Evolutionary conservation across 1,140 invertebrate species (phyloP).

Genomic region (Drosophila grimshawi): DNA sequence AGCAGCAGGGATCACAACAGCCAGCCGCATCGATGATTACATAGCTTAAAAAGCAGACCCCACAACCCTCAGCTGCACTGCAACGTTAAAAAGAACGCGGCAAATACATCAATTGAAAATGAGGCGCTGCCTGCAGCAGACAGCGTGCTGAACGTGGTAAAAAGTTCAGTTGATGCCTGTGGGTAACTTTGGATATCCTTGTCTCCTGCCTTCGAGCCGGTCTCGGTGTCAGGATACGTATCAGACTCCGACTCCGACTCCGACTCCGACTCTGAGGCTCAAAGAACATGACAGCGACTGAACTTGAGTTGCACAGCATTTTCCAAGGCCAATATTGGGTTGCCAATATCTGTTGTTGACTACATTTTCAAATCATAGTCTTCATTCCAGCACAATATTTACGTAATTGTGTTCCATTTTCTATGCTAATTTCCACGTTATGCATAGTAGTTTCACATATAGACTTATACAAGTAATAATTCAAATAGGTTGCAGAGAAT

Average conservation of each 20-base stretch:
- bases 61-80: conserved; percentile 2
- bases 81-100: conserved; percentile 54
- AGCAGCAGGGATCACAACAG: conserved; percentile 42
- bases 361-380: conserved; percentile 13
- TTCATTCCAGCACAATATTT: too few relatives aligned
- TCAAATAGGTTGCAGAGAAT: too few relatives aligned
- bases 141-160: not conserved
- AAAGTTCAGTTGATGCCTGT: not conserved
- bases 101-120: conserved; percentile 75
- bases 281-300: conserved; percentile 35
- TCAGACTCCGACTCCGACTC: conserved; percentile 8
- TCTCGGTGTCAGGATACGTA: conserved; percentile 10
- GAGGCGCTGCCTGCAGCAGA: conserved; percentile 46
- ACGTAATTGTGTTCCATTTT: too few relatives aligned
- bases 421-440: too few relatives aligned
- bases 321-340: not conserved
- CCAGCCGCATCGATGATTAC: conserved; percentile 74
- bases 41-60: conserved; percentile 30
- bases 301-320: conserved; percentile 35
- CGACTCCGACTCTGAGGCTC: not conserved
- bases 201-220: conserved; percentile 38
- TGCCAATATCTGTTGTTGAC: conserved; percentile 39
- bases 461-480: too few relatives aligned
- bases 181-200: not conserved
- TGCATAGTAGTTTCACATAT: too few relatives aligned